Base-by-base conservation (phyloP, 1,140 invertebrate species). In the Rhyzopertha dominica region DNA sequence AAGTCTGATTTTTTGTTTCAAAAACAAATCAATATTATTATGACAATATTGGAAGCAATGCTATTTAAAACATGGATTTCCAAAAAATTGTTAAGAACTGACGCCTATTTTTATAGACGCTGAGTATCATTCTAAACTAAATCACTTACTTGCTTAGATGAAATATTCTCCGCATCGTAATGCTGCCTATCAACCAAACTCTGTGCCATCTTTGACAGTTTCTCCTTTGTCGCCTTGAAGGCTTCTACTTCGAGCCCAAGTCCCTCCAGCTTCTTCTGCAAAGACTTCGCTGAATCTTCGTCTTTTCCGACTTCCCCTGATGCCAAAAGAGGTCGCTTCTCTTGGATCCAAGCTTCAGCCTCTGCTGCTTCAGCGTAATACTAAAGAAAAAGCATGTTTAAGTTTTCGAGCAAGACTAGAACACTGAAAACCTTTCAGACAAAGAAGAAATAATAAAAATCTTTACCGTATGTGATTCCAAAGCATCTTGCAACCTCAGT, bases 351-450 rank as follows among this genome's bases (percentile, higher is more conserved):
- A 23, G 82, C 79, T 53, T 89, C 84, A 10, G 87, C 87, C 71
- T 96, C 91, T 23, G 78, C 75, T 17, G 84, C 85, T 71, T 95
- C 91, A 8, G 86, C 80, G 56, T 90, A 87, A 63, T 91, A 92
- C 77, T 87, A 58, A 8, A 67, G 66, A 56, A 43, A 47, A 43
- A 45, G 39, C 7, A 18, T 36, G 31, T 25, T n/a, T n/a, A n/a
- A n/a, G n/a, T 26, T 8, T 26, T 8, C 25, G 25, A 26, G n/a
- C n/a, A 26, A 26, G 25, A 8, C 7, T 26, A 8, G n/a, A n/a
- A 8, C 7, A 26, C n/a, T 26, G n/a, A 20, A 25, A 52, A 2
- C 3, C 3, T 12, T n/a, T n/a, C n/a, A n/a, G n/a, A n/a, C n/a
- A 41, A 18, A 28, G 44, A 25, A 16, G 17, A 42, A 20, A 30